A percentile compares a stretch with the other conserved stretches of the same genome.
Evolutionary conservation across 1,140 invertebrate species (phyloP).

Genomic region (Branchinecta lynchi): DNA sequence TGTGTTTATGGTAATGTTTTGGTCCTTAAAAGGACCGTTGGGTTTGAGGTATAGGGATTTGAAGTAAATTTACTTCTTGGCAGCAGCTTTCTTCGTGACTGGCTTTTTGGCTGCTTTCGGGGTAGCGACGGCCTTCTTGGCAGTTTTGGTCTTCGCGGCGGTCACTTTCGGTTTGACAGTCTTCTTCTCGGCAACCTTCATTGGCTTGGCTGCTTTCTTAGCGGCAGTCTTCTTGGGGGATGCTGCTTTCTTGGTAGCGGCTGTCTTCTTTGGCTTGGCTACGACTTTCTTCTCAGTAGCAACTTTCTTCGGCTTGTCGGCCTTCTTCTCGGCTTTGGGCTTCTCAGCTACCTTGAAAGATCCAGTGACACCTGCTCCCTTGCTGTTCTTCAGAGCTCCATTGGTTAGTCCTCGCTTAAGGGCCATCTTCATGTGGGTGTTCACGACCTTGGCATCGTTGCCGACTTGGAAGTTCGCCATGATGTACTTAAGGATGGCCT

Average conservation of each 20-base stretch:
- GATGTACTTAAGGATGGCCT: conserved; percentile 48
- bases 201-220: conserved; percentile 18
- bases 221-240: conserved; percentile 15
- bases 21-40: no score
- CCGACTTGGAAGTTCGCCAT: conserved; percentile 40
- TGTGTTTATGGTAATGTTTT: no score
- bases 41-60: no score
- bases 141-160: background rate
- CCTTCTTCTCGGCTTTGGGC: conserved; percentile 24
- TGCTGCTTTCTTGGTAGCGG: conserved; percentile 8
- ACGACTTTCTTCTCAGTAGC: conserved; percentile 18
- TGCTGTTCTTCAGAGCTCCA: no score
- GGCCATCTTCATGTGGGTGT: conserved; percentile 39
- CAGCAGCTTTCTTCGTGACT: background rate
- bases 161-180: conserved; percentile 19
- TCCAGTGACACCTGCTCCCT: conserved; percentile 37
- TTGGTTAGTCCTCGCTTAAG: no score
- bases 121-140: background rate
- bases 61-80: no score
- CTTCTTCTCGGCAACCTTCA: conserved; percentile 14
- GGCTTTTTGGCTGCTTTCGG: conserved; percentile 23
- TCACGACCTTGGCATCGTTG: conserved; percentile 36
- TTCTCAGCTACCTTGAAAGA: conserved; percentile 18
- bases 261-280: background rate
- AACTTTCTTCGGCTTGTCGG: conserved; percentile 18